phyloP scores from a whole-genome alignment of 2,113 vertebrate species.

The Ivindomyrus marchei region DNA sequence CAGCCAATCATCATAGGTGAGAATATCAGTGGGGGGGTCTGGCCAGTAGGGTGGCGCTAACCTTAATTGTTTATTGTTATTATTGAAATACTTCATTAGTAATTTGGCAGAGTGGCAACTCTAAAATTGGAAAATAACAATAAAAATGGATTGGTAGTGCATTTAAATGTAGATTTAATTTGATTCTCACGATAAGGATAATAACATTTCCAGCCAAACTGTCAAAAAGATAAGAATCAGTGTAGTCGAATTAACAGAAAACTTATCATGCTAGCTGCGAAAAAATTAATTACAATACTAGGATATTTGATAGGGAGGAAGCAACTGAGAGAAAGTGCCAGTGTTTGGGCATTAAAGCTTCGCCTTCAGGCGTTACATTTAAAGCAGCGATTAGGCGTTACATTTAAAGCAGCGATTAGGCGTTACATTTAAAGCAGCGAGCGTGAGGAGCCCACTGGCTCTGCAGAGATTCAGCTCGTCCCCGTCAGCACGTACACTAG shows the following conservation, averaged over 20 bases:
- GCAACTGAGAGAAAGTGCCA: neutral
- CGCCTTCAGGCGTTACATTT: neutral
- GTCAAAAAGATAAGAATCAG: conserved; percentile 14
- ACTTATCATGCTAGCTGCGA: neutral
- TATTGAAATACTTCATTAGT: neutral
- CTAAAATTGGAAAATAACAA: neutral
- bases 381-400: too few relatives aligned
- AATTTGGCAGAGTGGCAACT: neutral
- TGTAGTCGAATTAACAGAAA: neutral
- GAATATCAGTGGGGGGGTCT: conserved; percentile 25
- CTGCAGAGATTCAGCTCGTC: neutral
- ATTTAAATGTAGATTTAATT: conserved; percentile 10
- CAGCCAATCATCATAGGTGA: conserved; percentile 89
- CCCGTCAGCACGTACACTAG: neutral
- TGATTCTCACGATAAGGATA: neutral
- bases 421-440: too few relatives aligned
- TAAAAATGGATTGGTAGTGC: neutral
- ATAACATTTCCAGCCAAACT: conserved; percentile 1
- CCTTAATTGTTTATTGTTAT: neutral
- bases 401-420: neutral
- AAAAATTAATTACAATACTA: conserved; percentile 3
- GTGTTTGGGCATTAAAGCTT: neutral
- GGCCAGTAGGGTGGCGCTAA: neutral
- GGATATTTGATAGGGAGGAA: neutral
- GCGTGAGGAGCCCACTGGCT: neutral